Evolutionary conservation across 2,888 invertebrate species (phyloP).

Genomic region (Synanthedon vespiformis): DNA sequence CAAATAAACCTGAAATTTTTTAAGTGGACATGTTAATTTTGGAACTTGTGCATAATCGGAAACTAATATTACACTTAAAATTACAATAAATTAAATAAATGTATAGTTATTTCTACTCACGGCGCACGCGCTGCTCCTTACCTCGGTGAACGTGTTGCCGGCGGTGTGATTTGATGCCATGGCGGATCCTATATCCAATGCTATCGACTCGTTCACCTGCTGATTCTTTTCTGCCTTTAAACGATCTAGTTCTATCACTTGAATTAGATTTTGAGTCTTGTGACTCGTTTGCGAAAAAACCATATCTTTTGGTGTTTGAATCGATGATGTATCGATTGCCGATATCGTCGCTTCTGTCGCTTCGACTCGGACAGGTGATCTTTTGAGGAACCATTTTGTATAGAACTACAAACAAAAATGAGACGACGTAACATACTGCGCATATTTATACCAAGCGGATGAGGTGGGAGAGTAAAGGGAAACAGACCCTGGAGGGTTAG

Average conservation of each 20-base stretch:
- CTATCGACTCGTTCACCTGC: slow-evolving; percentile 37
- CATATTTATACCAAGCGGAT: slow-evolving; percentile 55
- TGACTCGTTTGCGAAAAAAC: slow-evolving; percentile 69
- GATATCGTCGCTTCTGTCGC: slow-evolving; percentile 66
- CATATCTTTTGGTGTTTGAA: slow-evolving; percentile 63
- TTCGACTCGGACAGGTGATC: slow-evolving; percentile 66
- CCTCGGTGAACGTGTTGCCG: slow-evolving; percentile 55
- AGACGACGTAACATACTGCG: slow-evolving; percentile 69
- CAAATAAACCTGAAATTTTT: slow-evolving; percentile 53
- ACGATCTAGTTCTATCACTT: slow-evolving; percentile 66
- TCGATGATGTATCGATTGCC: slow-evolving; percentile 50
- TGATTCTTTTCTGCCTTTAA: slow-evolving; percentile 59
- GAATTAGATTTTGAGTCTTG: slow-evolving; percentile 62
- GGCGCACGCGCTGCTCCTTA: slow-evolving; percentile 35
- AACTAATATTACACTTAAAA: slow-evolving; percentile 36
- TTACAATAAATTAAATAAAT: slow-evolving; percentile 22
- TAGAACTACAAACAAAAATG: slow-evolving; percentile 71
- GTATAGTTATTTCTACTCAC: slow-evolving; percentile 38
- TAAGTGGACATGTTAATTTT: slow-evolving; percentile 24
- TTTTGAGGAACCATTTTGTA: slow-evolving; percentile 70
- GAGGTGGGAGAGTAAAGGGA: slow-evolving; percentile 9
- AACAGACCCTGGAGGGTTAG: too few relatives aligned
- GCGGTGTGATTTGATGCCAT: slow-evolving; percentile 27
- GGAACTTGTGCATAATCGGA: slow-evolving; percentile 12
- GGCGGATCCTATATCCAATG: slow-evolving; percentile 39